Evolutionary conservation across 2,797 vertebrate species (phyloP), one percentile per base, ranked within the genome.

Genomic region (Tolypeutes matacus): DNA sequence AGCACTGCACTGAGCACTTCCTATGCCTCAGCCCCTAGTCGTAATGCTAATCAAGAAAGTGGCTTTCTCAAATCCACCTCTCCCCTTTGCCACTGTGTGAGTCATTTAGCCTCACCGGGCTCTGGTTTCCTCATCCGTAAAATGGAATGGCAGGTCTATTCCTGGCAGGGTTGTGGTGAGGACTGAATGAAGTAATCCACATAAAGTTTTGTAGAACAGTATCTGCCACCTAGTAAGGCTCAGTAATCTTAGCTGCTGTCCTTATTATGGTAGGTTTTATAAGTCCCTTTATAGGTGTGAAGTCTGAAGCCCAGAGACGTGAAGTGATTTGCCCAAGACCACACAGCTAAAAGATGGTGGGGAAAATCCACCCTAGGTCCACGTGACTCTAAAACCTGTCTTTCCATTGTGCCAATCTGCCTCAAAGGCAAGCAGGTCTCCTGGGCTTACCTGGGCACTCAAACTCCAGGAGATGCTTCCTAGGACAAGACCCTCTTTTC

Each of bases 71-170:
- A 53, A 53, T 53, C 18, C 53, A 53, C 15, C 53, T 18, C 53
- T 53, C 29, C 5, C 1, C 23, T n/a, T 56, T 42, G 83, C 51
- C 23, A 18, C 42, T 0, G 4, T 64, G 81, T 29, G 34, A 39
- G 39, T 39, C 39, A 39, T 39, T 39, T 39, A 39, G 39, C 39
- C 39, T 67, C 29, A 3, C 81, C 1, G 70, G 75, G 65, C 83
- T 89, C 84, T 65, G 65, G 42, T 5, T 36, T 67, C 87, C 78
- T 90, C 75, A 34, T 25, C 83, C 29, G 25, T 86, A 81, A 85
- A 95, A 56, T 25, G 62, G 82, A 29, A 56, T 39, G 27, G 18
- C 3, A 4, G 53, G 11, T 49, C 42, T 56, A 14, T 13, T 91
- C 56, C 72, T 81, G 3, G 5, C 3, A 31, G 53, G 29, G 17